Percentiles rank a stretch among this genome's conserved stretches.
These are phyloP conservation scores for Coenonympha glycerion DNA, from an alignment of 2,888 invertebrate species.

Conservation along the genomic window DNA sequence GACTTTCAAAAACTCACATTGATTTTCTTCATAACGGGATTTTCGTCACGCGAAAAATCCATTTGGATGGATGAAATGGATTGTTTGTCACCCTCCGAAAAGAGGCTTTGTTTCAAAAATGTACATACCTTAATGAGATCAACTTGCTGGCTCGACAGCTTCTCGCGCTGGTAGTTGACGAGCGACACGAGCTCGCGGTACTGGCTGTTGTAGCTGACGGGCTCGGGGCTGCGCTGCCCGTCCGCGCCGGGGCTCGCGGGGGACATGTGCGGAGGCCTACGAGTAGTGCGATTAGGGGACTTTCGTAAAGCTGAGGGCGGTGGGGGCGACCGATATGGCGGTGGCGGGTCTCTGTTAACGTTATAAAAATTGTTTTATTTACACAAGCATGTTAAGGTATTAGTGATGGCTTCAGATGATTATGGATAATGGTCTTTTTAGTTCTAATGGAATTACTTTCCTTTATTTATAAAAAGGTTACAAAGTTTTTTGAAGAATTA, in stretches of 20 bases:
- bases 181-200: constrained; percentile 89
- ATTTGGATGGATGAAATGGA: too few species aligned
- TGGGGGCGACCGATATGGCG: constrained; percentile 70
- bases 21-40: too few species aligned
- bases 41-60: too few species aligned
- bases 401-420: constrained; percentile 1
- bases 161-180: constrained; percentile 93
- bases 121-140: constrained; percentile 92
- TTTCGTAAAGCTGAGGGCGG: constrained; percentile 59
- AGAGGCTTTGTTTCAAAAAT: too few species aligned
- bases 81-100: too few species aligned
- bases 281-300: constrained; percentile 57
- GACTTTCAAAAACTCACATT: too few species aligned
- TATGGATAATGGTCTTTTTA: too few species aligned
- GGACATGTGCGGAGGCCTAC: constrained; percentile 63
- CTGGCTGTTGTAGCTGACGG: constrained; percentile 83
- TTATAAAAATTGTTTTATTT: constrained; percentile 11
- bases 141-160: constrained; percentile 90
- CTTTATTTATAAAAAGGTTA: too few species aligned
- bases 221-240: constrained; percentile 68
- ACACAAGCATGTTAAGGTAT: constrained; percentile 1
- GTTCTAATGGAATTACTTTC: too few species aligned
- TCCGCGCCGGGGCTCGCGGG: constrained; percentile 50
- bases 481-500: too few species aligned
- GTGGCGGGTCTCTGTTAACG: constrained; percentile 64